These are phyloP conservation scores for Alloplasta piceator DNA, from an alignment of 2,888 invertebrate genomes.

Conservation along the genomic window DNA sequence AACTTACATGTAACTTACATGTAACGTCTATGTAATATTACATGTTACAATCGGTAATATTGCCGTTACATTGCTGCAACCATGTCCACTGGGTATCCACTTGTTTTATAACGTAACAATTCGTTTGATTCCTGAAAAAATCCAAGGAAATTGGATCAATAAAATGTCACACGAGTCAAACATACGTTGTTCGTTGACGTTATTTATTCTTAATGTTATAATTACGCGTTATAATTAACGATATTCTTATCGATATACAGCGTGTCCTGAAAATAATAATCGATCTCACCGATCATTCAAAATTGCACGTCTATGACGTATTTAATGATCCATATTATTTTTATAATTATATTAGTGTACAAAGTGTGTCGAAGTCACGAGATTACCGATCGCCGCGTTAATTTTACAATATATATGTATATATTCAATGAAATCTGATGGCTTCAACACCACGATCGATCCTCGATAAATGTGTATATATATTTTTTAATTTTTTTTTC, in stretches of 20 bases:
- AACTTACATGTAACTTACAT: too few relatives aligned
- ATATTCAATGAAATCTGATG: too few relatives aligned
- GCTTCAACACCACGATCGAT: constrained; percentile 31
- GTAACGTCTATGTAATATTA: too few relatives aligned
- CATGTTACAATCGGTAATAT: too few relatives aligned
- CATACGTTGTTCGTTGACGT: constrained; percentile 45
- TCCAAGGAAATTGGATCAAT: background rate
- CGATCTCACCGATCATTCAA: constrained; percentile 43
- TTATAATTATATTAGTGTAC: constrained; percentile 57
- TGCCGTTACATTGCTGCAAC: too few relatives aligned
- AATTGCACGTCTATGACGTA: constrained; percentile 46
- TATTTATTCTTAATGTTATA: constrained; percentile 59
- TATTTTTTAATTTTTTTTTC: constrained; percentile 17
- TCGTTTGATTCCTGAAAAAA: too few relatives aligned
- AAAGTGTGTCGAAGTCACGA: constrained; percentile 54
- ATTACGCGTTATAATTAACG: constrained; percentile 56
- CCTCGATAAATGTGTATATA: constrained; percentile 36
- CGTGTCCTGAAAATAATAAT: constrained; percentile 46
- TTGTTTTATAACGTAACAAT: too few relatives aligned
- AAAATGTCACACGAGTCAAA: background rate
- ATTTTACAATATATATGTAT: constrained; percentile 48
- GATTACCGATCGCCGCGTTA: constrained; percentile 41
- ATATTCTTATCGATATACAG: constrained; percentile 52
- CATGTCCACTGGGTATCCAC: too few relatives aligned
- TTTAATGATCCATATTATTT: constrained; percentile 35